Base-by-base conservation (phyloP, 53 echinoderm and acorn worm genomes). In the Patiria pectinifera region DNA sequence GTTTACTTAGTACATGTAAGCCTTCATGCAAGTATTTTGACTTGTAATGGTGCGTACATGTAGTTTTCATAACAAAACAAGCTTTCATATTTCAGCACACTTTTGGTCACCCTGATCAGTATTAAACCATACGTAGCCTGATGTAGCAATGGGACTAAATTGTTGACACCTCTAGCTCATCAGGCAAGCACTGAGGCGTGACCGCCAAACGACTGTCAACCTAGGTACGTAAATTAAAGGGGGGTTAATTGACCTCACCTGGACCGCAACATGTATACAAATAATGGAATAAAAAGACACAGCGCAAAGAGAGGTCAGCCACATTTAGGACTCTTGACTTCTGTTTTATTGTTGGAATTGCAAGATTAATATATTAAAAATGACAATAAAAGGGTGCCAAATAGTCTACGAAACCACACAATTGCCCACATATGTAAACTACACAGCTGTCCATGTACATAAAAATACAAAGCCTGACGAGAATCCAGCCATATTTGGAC, bases 401-500 rank as follows among this genome's bases (percentile, higher is more conserved):
- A 53, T 53, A 6, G 53, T 53, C 53, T 53, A 53, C 53, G 5
- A 53, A 53, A 53, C 53, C 53, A 53, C 53, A 53, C 8, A 53
- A 53, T 6, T 53, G 53, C 35, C 35, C 35, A 35, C 35, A 35
- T 35, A 53, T 53, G 6, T 53, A 53, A 5, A 6, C 6, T 53
- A 53, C 53, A 53, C 8, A 53, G 8, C 53, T 53, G 53, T 53
- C 6, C 53, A 6, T 53, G 35, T 8, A 53, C 53, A 53, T 5
- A 53, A 18, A 70, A 44, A 45, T 18, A 45, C 70, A 69, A 85
- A 74, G 69, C 70, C n/a, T 6, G 45, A 85, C 11, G 46, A 11
- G 62, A 23, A 21, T 26, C 45, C 86, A 86, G 86, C 74, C 75
- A 49, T 74, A 74, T 86, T 86, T 72, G 86, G 86, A 86, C 86